Evolutionary conservation across 2,113 vertebrate genomes (phyloP).

Genomic region (Platanista minor): DNA sequence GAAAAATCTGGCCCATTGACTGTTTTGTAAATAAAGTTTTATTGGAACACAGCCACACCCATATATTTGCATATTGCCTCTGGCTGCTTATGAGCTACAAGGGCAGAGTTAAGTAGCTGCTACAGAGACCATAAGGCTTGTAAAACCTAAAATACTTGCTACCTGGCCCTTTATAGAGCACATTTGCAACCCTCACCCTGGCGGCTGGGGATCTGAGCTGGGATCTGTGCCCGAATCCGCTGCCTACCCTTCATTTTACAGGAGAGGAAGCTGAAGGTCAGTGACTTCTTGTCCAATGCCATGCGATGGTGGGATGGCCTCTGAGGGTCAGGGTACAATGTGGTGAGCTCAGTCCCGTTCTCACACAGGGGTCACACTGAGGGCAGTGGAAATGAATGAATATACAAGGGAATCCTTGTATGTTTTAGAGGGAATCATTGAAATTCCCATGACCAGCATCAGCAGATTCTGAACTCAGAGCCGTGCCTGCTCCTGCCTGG

Average conservation of each 20-base stretch:
- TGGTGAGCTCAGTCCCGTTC: not conserved
- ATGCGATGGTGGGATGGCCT: accelerated
- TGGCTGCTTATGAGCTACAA: not conserved
- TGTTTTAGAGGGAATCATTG: not conserved
- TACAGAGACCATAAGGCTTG: not conserved
- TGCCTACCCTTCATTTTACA: not conserved
- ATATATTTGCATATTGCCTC: not conserved
- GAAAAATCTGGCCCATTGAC: not conserved
- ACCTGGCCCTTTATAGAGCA: not conserved
- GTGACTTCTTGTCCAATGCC: not conserved
- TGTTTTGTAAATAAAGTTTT: not conserved
- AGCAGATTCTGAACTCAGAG: not conserved
- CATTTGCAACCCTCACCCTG: not conserved
- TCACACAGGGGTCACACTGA: not conserved
- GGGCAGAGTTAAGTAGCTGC: not conserved
- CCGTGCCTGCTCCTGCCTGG: not conserved
- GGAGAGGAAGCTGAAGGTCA: not conserved
- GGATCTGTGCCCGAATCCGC: not conserved
- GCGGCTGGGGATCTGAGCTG: not conserved
- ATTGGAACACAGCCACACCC: not conserved
- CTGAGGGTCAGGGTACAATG: not conserved
- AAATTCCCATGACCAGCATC: accelerated
- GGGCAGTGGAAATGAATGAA: accelerated
- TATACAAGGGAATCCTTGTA: accelerated
- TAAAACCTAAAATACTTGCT: not conserved